Conservation (phyloP, 2,888 invertebrate genomes). For the Tinea semifulvella region DNA sequence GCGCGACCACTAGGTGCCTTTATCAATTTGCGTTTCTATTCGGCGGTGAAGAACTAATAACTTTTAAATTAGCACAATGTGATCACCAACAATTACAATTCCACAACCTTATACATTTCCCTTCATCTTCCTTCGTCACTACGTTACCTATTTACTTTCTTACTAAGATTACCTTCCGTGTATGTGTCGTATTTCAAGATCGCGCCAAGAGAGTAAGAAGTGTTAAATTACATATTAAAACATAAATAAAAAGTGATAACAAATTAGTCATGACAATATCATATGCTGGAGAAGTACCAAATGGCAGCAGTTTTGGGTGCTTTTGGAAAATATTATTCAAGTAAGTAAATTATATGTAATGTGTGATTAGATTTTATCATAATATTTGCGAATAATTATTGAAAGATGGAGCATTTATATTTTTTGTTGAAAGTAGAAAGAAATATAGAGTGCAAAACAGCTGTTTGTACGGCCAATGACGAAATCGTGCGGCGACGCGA, state of each 20-base stretch:
- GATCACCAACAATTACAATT: constrained; percentile 41
- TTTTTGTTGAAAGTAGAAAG: background rate
- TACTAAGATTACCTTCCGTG: constrained; percentile 12
- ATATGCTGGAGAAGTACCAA: constrained; percentile 90
- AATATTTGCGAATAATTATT: background rate
- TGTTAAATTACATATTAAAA: background rate
- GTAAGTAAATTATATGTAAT: constrained; percentile 69
- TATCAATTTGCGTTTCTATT: constrained; percentile 22
- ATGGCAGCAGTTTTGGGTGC: constrained; percentile 92
- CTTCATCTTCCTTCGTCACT: constrained; percentile 45
- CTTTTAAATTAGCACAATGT: constrained; percentile 53
- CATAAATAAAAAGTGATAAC: constrained; percentile 8
- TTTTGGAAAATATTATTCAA: constrained; percentile 91
- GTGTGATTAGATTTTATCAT: background rate
- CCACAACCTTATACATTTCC: constrained; percentile 38
- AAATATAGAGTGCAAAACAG: constrained; percentile 4
- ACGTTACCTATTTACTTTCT: constrained; percentile 13
- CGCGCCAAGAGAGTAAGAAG: constrained; percentile 4
- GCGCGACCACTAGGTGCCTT: constrained; percentile 35
- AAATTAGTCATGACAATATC: constrained; percentile 79
- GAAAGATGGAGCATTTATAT: background rate
- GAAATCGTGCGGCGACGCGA: constrained; percentile 5
- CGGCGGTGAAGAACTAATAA: constrained; percentile 39
- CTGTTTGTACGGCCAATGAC: constrained; percentile 5
- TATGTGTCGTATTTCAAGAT: constrained; percentile 11